A percentile compares a stretch with the other conserved stretches of the same genome.
These are phyloP conservation scores for Penelope pileata DNA, from an alignment of 2,113 vertebrate genomes.

Conservation along the genomic window DNA sequence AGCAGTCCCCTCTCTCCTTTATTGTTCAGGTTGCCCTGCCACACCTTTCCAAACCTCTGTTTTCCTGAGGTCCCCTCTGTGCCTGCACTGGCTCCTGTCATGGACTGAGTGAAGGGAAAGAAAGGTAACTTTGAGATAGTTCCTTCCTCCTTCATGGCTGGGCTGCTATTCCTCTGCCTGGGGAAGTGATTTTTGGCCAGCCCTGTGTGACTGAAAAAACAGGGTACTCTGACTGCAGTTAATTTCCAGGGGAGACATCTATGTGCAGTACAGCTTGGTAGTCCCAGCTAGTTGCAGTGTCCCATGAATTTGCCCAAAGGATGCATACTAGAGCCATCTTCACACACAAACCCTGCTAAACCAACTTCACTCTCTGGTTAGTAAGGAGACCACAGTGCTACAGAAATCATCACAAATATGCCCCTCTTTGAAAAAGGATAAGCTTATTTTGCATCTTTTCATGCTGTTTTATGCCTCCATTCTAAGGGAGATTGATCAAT, in stretches of 20 bases:
- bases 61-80: background rate
- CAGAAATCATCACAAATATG: background rate
- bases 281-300: background rate
- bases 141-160: background rate
- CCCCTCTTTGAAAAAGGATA: background rate
- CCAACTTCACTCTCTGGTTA: background rate
- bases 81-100: background rate
- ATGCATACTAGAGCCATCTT: background rate
- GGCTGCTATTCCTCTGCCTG: background rate
- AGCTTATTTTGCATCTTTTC: background rate
- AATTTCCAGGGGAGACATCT: background rate
- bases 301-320: background rate
- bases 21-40: background rate
- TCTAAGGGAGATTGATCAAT: conserved; percentile 4
- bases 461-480: background rate
- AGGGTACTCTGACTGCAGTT: background rate
- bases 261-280: background rate
- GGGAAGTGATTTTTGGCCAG: background rate
- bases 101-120: background rate
- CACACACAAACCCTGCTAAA: background rate
- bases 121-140: background rate
- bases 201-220: background rate
- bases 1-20: background rate
- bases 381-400: background rate
- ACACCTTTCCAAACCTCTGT: background rate